phyloP scores from a whole-genome alignment of 2,113 vertebrate species.

The Corynorhinus townsendii region DNA sequence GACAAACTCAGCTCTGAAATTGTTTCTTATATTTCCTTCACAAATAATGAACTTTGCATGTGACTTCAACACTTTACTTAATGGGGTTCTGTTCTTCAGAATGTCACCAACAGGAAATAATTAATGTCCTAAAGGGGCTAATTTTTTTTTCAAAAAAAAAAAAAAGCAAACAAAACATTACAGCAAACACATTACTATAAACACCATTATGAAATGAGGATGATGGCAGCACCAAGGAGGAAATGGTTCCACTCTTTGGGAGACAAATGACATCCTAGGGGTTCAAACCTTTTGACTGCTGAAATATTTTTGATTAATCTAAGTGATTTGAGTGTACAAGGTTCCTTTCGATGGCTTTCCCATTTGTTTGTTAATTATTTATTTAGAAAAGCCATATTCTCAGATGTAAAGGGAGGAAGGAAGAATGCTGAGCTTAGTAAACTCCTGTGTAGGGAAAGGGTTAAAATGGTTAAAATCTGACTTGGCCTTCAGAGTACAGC shows the following conservation, averaged over 20 bases:
- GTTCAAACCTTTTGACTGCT: neutral
- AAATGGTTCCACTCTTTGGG: neutral
- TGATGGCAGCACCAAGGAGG: neutral
- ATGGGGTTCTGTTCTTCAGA: neutral
- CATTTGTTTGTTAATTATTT: neutral
- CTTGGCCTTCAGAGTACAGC: neutral
- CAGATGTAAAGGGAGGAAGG: neutral
- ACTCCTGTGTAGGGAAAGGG: neutral
- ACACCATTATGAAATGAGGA: neutral
- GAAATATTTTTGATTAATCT: neutral
- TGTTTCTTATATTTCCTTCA: neutral
- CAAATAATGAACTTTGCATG: neutral
- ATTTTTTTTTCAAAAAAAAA: neutral
- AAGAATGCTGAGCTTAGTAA: neutral
- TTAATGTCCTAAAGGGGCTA: neutral
- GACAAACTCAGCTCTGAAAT: neutral
- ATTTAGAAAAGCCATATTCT: neutral
- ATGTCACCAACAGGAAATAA: neutral
- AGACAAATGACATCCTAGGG: neutral
- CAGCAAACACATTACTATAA: neutral
- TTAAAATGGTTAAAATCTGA: neutral
- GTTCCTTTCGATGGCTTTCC: neutral
- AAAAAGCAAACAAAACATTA: neutral
- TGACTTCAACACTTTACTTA: neutral
- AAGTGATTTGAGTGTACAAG: neutral